phyloP scores from a whole-genome alignment of 2,113 vertebrate species.

The Semnornis frantzii region DNA sequence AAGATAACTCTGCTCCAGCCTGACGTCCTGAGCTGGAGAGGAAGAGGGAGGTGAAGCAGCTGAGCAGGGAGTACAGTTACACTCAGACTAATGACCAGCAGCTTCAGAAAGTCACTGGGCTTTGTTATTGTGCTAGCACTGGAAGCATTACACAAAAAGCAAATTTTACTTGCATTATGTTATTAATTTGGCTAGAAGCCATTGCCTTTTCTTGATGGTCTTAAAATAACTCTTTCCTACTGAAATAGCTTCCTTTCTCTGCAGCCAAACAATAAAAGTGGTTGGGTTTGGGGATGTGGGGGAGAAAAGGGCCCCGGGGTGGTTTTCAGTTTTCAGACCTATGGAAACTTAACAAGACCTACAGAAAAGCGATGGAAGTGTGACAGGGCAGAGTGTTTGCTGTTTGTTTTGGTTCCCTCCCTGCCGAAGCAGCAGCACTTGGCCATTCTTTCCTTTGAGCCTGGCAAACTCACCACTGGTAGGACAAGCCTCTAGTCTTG shows the following conservation, averaged over 20 bases:
- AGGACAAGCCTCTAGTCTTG: neutral
- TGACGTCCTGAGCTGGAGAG: neutral
- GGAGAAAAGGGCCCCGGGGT: neutral
- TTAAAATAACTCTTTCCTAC: constrained; percentile 10
- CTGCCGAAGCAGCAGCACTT: constrained; percentile 48
- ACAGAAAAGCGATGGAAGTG: neutral
- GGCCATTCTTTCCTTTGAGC: constrained; percentile 30
- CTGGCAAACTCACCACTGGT: neutral
- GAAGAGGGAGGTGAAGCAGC: neutral
- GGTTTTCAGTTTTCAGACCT: neutral
- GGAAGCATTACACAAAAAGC: neutral
- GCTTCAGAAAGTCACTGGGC: neutral
- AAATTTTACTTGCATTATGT: constrained; percentile 3
- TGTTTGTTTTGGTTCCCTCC: neutral
- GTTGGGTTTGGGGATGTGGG: neutral
- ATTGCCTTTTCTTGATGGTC: neutral
- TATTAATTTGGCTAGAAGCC: constrained; percentile 42
- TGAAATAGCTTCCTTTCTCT: constrained; percentile 9
- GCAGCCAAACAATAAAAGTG: neutral
- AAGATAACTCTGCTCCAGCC: neutral
- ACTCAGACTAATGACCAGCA: neutral
- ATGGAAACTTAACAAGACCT: constrained; percentile 14
- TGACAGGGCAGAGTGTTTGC: neutral
- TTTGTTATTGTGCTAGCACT: neutral
- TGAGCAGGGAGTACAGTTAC: neutral